Percentiles rank a stretch among this genome's conserved stretches.
These are phyloP conservation scores for Tychaedon coryphoeus DNA, from an alignment of 2,113 vertebrate genomes.

Conservation along the genomic window DNA sequence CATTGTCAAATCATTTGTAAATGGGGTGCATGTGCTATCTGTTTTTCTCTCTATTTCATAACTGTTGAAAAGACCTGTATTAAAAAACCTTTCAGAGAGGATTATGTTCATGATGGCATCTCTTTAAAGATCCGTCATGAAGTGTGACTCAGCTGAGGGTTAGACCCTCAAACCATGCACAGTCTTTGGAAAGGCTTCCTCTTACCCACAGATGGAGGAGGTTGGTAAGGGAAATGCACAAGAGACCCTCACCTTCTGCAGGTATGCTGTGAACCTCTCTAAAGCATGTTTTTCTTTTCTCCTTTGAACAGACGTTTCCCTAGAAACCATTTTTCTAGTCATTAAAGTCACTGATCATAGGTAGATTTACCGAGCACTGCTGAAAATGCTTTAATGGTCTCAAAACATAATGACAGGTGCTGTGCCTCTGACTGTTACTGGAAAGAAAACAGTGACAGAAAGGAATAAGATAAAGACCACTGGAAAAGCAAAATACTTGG, in stretches of 20 bases:
- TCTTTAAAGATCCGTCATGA: neutral
- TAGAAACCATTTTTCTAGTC: conserved; percentile 52
- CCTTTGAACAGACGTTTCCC: conserved; percentile 38
- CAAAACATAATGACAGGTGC: neutral
- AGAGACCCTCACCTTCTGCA: neutral
- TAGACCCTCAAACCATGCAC: neutral
- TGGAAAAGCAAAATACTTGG: neutral
- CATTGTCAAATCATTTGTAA: neutral
- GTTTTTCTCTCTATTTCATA: neutral
- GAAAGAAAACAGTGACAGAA: neutral
- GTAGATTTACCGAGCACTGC: neutral
- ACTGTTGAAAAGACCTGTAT: neutral
- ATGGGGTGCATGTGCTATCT: neutral
- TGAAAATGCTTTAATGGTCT: conserved; percentile 14
- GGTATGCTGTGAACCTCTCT: neutral
- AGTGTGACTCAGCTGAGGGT: neutral
- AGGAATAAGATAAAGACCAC: neutral
- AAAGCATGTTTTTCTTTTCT: neutral
- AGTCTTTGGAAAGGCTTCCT: neutral
- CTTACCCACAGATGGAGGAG: neutral
- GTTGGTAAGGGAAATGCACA: neutral
- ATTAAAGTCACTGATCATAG: conserved; percentile 10
- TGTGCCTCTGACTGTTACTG: neutral
- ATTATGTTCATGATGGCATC: neutral
- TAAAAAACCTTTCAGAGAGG: neutral